These are phyloP conservation scores for Druon quercuslanigerum DNA, from an alignment of 1,140 invertebrate species.

Conservation along the genomic window DNA sequence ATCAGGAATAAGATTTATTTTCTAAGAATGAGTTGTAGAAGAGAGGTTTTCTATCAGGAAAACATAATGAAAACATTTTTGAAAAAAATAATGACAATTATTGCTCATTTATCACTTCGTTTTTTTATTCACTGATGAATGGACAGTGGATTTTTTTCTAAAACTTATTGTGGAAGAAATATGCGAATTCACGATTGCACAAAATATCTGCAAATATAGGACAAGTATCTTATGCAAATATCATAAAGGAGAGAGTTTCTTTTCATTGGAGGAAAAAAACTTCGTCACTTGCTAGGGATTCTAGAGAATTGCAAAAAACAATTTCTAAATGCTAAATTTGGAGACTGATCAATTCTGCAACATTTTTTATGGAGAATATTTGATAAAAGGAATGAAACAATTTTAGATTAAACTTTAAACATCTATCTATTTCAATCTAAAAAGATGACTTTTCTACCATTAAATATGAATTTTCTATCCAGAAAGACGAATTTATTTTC, in stretches of 20 bases:
- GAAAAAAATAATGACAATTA: background rate
- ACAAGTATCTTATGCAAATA: background rate
- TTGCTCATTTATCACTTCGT: background rate
- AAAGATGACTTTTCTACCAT: too few species aligned
- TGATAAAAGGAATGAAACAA: background rate
- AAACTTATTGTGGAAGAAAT: background rate
- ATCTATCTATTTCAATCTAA: too few species aligned
- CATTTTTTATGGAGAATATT: too few species aligned
- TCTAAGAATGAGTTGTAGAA: too few species aligned
- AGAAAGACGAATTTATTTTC: too few species aligned
- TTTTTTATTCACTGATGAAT: background rate
- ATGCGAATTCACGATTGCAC: background rate
- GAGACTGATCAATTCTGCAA: background rate
- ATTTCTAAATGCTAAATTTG: background rate
- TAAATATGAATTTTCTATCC: too few species aligned
- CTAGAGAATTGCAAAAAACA: background rate
- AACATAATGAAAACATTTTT: background rate
- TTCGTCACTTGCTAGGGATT: background rate
- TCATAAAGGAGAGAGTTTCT: conserved; percentile 10
- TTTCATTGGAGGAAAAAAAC: background rate
- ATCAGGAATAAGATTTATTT: background rate
- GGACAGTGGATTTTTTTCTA: background rate
- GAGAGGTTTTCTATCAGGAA: background rate
- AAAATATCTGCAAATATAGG: background rate
- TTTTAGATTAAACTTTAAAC: too few species aligned